Percentiles rank a stretch among this genome's conserved stretches.
These are phyloP conservation scores for Bradypodion ventrale DNA, from an alignment of 2,797 vertebrate genomes.

Conservation along the genomic window DNA sequence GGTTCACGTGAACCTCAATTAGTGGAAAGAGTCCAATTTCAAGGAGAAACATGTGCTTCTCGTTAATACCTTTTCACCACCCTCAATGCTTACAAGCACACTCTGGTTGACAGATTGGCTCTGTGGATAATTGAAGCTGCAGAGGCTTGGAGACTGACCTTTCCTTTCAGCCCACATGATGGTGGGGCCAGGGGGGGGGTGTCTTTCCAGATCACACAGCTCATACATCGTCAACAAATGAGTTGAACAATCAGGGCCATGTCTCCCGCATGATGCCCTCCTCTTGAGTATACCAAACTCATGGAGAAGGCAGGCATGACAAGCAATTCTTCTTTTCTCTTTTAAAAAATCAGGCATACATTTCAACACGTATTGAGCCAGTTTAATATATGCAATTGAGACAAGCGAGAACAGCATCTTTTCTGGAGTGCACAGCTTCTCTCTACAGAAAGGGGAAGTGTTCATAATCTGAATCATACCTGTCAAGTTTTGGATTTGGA, in stretches of 20 bases:
- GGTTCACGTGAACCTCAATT: conserved; percentile 48
- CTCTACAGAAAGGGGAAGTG: background rate
- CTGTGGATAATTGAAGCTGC: conserved; percentile 36
- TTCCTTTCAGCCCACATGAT: background rate
- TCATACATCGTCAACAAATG: background rate
- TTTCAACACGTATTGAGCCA: background rate
- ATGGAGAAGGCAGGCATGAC: fast-evolving
- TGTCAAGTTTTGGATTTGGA: no score
- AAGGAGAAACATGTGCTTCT: conserved; percentile 51
- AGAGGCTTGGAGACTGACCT: background rate
- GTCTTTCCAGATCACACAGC: conserved; percentile 17
- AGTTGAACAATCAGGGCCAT: background rate
- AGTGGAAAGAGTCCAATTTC: conserved; percentile 58
- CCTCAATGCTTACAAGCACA: conserved; percentile 40
- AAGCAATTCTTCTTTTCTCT: background rate
- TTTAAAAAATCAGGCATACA: conserved; percentile 31
- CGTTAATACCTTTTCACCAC: conserved; percentile 32
- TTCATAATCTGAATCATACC: background rate
- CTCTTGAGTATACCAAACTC: background rate
- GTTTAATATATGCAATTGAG: background rate
- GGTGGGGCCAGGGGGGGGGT: fast-evolving
- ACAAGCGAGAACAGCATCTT: background rate
- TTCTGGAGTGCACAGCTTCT: background rate
- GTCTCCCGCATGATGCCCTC: fast-evolving
- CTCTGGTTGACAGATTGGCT: conserved; percentile 40